A percentile compares a stretch with the other conserved stretches of the same genome.
Evolutionary conservation across 2,797 vertebrate species (phyloP).

Genomic region (Darevskia nairensis): DNA sequence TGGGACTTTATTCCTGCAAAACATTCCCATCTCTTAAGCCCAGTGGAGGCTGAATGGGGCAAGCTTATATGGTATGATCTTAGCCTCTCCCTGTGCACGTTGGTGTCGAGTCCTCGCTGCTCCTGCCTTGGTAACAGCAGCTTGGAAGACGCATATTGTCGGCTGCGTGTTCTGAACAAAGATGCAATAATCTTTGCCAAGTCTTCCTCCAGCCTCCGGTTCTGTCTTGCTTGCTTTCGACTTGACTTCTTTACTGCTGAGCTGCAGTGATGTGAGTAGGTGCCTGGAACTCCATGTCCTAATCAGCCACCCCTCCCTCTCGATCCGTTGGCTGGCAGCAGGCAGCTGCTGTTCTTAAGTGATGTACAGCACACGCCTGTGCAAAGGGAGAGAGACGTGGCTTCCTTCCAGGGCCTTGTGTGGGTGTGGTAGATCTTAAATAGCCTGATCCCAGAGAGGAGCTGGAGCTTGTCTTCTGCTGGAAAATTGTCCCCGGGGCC

Average conservation of each 20-base stretch:
- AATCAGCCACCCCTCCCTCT: not conserved
- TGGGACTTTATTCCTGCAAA: not conserved
- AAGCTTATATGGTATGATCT: not conserved
- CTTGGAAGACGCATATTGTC: not conserved
- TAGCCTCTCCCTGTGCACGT: not conserved
- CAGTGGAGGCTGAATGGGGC: not conserved
- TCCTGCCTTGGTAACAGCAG: not conserved
- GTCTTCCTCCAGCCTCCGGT: not conserved
- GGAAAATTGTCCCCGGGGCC: constrained; percentile 15
- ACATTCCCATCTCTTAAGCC: not conserved
- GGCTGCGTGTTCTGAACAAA: too few relatives aligned
- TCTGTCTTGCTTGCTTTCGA: not conserved
- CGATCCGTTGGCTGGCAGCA: not conserved
- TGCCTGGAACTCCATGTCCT: not conserved
- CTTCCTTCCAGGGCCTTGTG: constrained; percentile 38
- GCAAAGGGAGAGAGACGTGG: not conserved
- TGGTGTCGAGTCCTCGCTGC: not conserved
- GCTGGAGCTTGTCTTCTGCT: not conserved
- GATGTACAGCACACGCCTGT: not conserved
- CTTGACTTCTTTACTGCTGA: not conserved
- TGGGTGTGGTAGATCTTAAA: not conserved
- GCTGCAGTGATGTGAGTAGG: not conserved
- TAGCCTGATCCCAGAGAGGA: not conserved
- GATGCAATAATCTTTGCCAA: not conserved
- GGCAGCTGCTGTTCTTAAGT: not conserved